Evolutionary conservation across 1,140 invertebrate genomes (phyloP), one percentile per base, ranked within the genome.

Genomic region (Berghia stephanieae): DNA sequence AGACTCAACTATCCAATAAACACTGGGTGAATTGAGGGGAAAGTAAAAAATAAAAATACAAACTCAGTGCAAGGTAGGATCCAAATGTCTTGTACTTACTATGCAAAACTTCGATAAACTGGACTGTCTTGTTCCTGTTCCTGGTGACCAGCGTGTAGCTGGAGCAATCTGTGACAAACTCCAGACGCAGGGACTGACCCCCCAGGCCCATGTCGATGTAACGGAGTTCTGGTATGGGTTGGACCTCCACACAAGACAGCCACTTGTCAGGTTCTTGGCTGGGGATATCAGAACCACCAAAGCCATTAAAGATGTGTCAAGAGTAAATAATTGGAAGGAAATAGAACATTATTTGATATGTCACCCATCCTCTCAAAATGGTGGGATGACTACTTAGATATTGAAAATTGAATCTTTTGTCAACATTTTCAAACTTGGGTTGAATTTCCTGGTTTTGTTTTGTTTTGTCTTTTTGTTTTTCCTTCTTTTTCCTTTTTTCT

Each of bases 101-200:
- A 80, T 82, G 81, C 3, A 88, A 57, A 27, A 83, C 36, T 10
- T 80, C 81, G 0, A 84, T 67, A 78, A 87, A 86, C 27, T 79
- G 49, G 57, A 85, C 77, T 70, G 85, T 85, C 57, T 82, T 78
- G 42, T 80, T 78, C 67, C 80, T 81, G 79, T 87, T 85, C 40
- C 83, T 42, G 8, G 87, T 79, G 21, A 87, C 34, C 46, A 87
- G 83, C 3, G 84, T 84, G 74, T 82, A 88, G 77, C 86, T 85
- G 38, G 85, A 85, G 76, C 85, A 86, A 34, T 84, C 84, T 24
- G 85, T 84, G n/a, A 72, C 74, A 78, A 87, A 88, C 82, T 88
- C 87, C 46, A 88, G 75, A 16, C 87, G 67, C 8, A 87, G 67
- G 67, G 81, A 84, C 80, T 88, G 87, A 66, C 86, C 80, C 2